Conservation (phyloP, 2,888 invertebrate species). For the Beris chalybata region DNA sequence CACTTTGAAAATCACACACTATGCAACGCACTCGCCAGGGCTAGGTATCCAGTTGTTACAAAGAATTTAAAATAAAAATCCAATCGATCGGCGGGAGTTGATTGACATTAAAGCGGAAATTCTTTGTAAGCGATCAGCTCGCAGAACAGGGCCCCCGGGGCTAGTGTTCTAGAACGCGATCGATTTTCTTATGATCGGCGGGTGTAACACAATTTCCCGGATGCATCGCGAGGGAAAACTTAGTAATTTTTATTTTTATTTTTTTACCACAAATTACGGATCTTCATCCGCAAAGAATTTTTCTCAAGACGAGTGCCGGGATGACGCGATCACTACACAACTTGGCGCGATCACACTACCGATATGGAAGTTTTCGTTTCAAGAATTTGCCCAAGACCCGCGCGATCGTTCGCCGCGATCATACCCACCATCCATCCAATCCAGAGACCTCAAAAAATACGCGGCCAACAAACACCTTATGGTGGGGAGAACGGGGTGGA, state of each 20-base stretch:
- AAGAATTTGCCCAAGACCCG: constrained; percentile 15
- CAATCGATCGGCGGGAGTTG: constrained; percentile 15
- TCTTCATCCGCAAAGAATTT: constrained; percentile 17
- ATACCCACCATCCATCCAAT: background rate
- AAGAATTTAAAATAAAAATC: no score
- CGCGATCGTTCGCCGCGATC: background rate
- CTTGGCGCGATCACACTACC: constrained; percentile 24
- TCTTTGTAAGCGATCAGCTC: constrained; percentile 5
- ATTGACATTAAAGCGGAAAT: constrained; percentile 24
- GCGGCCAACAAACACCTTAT: background rate
- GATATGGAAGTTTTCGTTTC: constrained; percentile 10
- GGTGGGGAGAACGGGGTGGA: background rate
- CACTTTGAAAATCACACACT: no score
- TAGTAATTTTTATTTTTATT: no score
- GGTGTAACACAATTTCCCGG: no score
- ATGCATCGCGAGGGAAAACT: no score
- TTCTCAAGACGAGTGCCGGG: constrained; percentile 6
- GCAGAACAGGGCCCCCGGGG: no score
- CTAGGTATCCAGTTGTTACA: no score
- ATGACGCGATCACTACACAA: constrained; percentile 24
- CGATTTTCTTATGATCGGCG: no score
- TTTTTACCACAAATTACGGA: constrained; percentile 24
- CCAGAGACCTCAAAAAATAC: background rate
- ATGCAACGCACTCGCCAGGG: no score
- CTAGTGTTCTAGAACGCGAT: no score